Base-by-base conservation (phyloP, 2,888 invertebrate genomes). In the Agrypnus murinus region DNA sequence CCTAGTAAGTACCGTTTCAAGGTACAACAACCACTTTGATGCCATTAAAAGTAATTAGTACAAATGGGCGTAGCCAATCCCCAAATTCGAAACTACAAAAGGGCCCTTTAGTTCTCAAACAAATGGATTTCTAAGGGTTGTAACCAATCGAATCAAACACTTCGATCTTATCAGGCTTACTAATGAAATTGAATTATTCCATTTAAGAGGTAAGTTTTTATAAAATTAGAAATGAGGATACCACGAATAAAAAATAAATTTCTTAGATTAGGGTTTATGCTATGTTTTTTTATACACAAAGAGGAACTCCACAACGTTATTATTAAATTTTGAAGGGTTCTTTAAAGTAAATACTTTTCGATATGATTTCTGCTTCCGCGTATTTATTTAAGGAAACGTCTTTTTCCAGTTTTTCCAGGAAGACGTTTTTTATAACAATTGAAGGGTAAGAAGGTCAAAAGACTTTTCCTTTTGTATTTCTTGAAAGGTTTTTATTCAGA, bases 11-110 rank as follows among this genome's bases (percentile, higher is more conserved):
- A 50, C 50, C 50, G 12, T 50, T 50, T 50, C 10, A 32, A 50
- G 50, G 50, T 50, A 50, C 50, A 50, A 31, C 50, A 50, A 12
- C 50, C 31, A 50, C 50, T 50, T 50, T 50, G 50, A 32, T 50
- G 31, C 50, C 12, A n/a, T 12, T 50, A 50, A 50, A 48, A 50
- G 46, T 6, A 31, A 50, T 50, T 50, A 50, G 31, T n/a, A 50
- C 31, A 31, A 50, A 4, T n/a, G 31, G 50, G 50, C 25, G 50
- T 50, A 31, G 7, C 48, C 14, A 12, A 5, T 5, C 25, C 5
- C 25, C 25, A 19, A 46, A 46, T 46, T 19, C 46, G 15, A 46
- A 31, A 31, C 19, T 31, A 31, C 5, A 50, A 50, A 50, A 50
- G 50, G 50, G 50, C 25, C 25, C 19, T 12, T 12, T 40, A 5